Percentiles rank a stretch among this genome's conserved stretches.
These are phyloP conservation scores for Hephaestus fuliginosus DNA, from an alignment of 2,797 vertebrate species.

Conservation along the genomic window DNA sequence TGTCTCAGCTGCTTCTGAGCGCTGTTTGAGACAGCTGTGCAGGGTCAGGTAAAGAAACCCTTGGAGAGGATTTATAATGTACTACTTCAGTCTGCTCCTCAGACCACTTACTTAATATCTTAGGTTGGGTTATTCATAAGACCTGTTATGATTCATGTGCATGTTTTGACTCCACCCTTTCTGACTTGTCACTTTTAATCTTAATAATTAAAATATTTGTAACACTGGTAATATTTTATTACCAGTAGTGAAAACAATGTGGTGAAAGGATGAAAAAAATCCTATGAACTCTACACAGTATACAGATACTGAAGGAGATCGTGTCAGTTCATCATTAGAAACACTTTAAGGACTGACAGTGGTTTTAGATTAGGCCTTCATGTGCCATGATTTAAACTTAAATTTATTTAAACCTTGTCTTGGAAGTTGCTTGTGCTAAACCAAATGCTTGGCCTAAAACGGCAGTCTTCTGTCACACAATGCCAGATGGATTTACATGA, in stretches of 20 bases:
- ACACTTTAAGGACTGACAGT: neutral
- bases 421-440: neutral
- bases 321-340: neutral
- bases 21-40: neutral
- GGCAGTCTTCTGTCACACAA: neutral
- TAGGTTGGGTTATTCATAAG: constrained; percentile 18
- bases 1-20: constrained; percentile 34
- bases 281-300: neutral
- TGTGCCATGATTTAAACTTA: neutral
- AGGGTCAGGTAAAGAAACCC: constrained; percentile 33
- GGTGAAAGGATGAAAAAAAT: neutral
- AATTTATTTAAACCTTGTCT: neutral
- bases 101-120: constrained; percentile 13
- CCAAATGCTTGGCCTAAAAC: neutral
- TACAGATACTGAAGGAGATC: neutral
- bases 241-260: neutral
- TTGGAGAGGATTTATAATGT: constrained; percentile 32
- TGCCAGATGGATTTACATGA: neutral
- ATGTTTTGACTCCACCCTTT: neutral
- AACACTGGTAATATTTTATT: neutral
- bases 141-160: neutral
- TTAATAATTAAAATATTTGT: neutral
- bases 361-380: neutral
- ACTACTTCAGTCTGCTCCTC: constrained; percentile 19
- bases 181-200: neutral